A percentile compares a stretch with the other conserved stretches of the same genome.
Evolutionary conservation across 2,888 invertebrate species (phyloP).

Genomic region (Tenthredo notha): DNA sequence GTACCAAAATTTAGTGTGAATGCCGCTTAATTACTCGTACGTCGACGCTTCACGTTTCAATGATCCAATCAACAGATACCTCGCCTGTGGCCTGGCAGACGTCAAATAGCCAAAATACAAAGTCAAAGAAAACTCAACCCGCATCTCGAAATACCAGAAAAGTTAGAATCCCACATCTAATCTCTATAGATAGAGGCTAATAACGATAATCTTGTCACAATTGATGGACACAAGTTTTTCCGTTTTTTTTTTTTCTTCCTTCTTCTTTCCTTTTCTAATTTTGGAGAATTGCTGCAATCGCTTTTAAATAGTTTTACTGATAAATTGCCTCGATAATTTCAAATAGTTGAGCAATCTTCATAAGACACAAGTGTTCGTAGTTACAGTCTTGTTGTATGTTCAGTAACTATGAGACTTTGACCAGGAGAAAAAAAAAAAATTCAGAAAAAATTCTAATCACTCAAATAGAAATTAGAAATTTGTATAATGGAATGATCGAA

Average conservation of each 20-base stretch:
- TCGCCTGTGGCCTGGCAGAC: slow-evolving; percentile 14
- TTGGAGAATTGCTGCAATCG: neutral
- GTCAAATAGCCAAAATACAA: slow-evolving; percentile 4
- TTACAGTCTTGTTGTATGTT: neutral
- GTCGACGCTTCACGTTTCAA: slow-evolving; percentile 42
- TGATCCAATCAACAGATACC: slow-evolving; percentile 47
- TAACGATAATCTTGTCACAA: slow-evolving; percentile 14
- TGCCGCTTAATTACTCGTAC: slow-evolving; percentile 13
- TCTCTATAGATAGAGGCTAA: neutral
- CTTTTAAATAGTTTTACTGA: neutral
- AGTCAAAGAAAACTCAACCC: slow-evolving; percentile 35
- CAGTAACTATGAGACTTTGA: neutral
- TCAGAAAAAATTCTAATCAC: neutral
- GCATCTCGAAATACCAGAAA: slow-evolving; percentile 14
- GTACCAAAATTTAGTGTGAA: neutral
- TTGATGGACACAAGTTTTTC: neutral
- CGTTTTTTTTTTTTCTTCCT: neutral
- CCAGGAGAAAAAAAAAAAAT: too few species aligned
- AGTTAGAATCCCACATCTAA: slow-evolving; percentile 21
- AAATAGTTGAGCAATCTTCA: neutral
- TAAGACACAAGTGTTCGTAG: neutral
- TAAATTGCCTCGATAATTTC: neutral
- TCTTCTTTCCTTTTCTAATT: neutral
- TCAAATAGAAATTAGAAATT: neutral
- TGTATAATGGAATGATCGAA: neutral